Conservation (phyloP, 2,888 invertebrate species). For the Bedellia somnulentella region DNA sequence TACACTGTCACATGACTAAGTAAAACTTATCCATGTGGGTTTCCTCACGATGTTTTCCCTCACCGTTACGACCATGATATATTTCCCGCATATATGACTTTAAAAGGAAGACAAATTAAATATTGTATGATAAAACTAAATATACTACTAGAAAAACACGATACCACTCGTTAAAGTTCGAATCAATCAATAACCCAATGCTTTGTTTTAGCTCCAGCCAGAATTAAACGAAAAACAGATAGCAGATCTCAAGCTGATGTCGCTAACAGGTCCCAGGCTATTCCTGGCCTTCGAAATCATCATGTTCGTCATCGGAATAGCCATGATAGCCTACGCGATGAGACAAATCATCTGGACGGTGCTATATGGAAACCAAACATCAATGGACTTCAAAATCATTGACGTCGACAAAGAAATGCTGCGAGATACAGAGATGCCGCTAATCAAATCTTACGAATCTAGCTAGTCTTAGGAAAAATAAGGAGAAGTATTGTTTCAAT, state of each 20-base stretch:
- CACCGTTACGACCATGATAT: background rate
- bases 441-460: too few relatives aligned
- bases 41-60: too few relatives aligned
- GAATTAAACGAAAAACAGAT: constrained; percentile 18
- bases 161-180: background rate
- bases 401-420: constrained; percentile 12
- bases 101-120: background rate
- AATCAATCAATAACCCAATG: background rate
- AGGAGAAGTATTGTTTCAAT: too few relatives aligned
- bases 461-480: too few relatives aligned
- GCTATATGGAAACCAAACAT: constrained; percentile 10
- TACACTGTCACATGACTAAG: too few relatives aligned
- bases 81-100: background rate
- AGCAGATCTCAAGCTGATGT: constrained; percentile 17
- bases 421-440: constrained; percentile 1
- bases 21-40: too few relatives aligned
- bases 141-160: too few relatives aligned
- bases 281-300: constrained; percentile 15
- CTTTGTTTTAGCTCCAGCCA: constrained; percentile 25
- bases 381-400: constrained; percentile 11
- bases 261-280: constrained; percentile 18
- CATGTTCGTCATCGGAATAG: constrained; percentile 14
- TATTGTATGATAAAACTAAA: too few relatives aligned
- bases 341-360: constrained; percentile 12
- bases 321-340: constrained; percentile 14